Conservation (phyloP, 1,140 invertebrate genomes). For the Capitella teleta region DNA sequence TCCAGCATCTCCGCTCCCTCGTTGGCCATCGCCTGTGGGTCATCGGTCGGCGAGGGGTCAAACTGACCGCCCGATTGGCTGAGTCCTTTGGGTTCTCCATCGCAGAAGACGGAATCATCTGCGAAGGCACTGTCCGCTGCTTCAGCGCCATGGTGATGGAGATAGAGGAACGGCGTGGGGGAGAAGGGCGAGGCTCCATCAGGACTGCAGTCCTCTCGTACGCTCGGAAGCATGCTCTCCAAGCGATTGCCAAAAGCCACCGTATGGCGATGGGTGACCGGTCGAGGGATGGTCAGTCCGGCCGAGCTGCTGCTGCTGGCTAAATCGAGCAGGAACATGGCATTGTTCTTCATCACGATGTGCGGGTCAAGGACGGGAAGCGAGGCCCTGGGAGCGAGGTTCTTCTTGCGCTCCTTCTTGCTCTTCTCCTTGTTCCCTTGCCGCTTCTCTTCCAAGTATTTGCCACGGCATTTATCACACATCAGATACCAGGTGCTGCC, state of each 20-base stretch:
- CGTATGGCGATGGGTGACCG: not conserved
- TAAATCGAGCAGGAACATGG: conserved; percentile 83
- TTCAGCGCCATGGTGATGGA: conserved; percentile 27
- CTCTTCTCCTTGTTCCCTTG: conserved; percentile 35
- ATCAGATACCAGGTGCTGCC: conserved; percentile 82
- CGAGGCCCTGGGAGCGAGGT: conserved; percentile 9
- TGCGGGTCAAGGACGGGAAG: conserved; percentile 52
- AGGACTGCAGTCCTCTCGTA: conserved; percentile 25
- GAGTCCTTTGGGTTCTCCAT: conserved; percentile 15
- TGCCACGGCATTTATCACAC: conserved; percentile 67
- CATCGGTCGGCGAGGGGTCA: not conserved
- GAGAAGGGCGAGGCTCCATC: conserved; percentile 36
- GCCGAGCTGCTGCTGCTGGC: conserved; percentile 64
- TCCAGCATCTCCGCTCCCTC: not conserved
- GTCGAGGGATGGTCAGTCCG: conserved; percentile 11
- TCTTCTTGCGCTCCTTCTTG: conserved; percentile 35
- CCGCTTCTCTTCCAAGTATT: conserved; percentile 55
- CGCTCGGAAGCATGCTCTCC: conserved; percentile 38
- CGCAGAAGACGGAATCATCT: conserved; percentile 35
- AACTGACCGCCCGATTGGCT: not conserved
- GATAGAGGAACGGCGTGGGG: conserved; percentile 30
- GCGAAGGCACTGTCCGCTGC: conserved; percentile 37
- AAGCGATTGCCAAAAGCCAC: conserved; percentile 47
- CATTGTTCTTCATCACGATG: conserved; percentile 79
- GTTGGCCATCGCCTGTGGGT: not conserved